A percentile compares a stretch with the other conserved stretches of the same genome.
phyloP scores from a whole-genome alignment of 1,140 invertebrate species.

The Globodera rostochiensis region DNA sequence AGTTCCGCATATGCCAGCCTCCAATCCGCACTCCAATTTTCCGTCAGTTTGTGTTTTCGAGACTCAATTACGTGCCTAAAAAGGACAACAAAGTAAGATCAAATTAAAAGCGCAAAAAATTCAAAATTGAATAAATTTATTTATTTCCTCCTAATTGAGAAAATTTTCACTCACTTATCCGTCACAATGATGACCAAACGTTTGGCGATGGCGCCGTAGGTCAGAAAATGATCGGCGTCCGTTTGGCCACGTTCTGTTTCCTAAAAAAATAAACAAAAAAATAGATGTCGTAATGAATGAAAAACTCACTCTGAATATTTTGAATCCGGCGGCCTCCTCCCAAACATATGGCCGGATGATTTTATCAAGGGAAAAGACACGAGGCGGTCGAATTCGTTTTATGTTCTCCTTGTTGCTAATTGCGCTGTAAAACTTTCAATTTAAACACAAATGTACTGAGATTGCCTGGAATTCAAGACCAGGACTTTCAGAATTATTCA shows the following conservation, averaged over 20 bases:
- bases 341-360: slow-evolving; percentile 82
- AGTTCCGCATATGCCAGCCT: slow-evolving; percentile 29
- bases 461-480: too few relatives aligned
- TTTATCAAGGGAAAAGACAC: slow-evolving; percentile 81
- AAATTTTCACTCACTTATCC: slow-evolving; percentile 75
- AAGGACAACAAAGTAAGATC: not conserved
- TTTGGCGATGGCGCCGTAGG: slow-evolving; percentile 74
- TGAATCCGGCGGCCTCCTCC: slow-evolving; percentile 80
- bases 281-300: not conserved
- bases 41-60: slow-evolving; percentile 35
- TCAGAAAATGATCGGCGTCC: slow-evolving; percentile 81
- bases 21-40: slow-evolving; percentile 42
- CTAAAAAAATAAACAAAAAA: slow-evolving; percentile 64
- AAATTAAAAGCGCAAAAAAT: not conserved
- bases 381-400: slow-evolving; percentile 77
- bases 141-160: too few relatives aligned
- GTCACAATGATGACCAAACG: slow-evolving; percentile 83
- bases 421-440: slow-evolving; percentile 70
- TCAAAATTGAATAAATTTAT: too few relatives aligned
- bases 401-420: slow-evolving; percentile 79
- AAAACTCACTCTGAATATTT: slow-evolving; percentile 59
- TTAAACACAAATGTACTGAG: too few relatives aligned
- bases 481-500: too few relatives aligned
- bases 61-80: slow-evolving; percentile 38
- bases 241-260: slow-evolving; percentile 82